Conservation (phyloP, 1,140 invertebrate species). For the Magallana gigas region DNA sequence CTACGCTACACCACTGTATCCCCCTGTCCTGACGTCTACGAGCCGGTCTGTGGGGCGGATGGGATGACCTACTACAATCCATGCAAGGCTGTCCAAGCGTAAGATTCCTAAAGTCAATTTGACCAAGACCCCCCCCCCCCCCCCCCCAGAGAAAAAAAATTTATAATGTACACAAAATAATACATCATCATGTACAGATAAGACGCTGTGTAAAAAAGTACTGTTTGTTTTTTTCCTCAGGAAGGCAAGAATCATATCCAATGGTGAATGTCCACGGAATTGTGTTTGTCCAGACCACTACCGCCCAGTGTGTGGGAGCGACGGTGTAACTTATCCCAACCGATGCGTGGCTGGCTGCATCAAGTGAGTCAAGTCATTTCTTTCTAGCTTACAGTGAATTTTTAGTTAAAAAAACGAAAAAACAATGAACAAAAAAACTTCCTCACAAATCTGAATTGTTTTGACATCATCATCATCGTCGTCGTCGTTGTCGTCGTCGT, state of each 20-base stretch:
- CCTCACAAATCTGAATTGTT: too few species aligned
- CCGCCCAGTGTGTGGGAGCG: not conserved
- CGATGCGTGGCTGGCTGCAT: not conserved
- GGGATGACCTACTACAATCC: constrained; percentile 55
- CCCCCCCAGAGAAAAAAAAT: too few species aligned
- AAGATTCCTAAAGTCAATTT: constrained; percentile 30
- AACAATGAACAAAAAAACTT: too few species aligned
- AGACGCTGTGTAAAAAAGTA: not conserved
- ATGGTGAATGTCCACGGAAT: not conserved
- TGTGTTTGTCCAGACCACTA: not conserved
- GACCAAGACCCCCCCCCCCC: too few species aligned
- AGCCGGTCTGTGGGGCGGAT: constrained; percentile 62
- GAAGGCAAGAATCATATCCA: not conserved
- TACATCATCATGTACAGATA: too few species aligned
- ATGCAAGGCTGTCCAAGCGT: constrained; percentile 56
- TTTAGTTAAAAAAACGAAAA: too few species aligned
- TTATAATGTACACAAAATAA: too few species aligned
- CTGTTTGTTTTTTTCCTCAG: not conserved
- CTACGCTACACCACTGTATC: not conserved
- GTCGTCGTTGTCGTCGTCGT: too few species aligned
- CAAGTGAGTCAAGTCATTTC: not conserved
- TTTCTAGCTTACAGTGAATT: too few species aligned
- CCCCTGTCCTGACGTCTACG: constrained; percentile 42
- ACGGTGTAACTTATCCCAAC: not conserved
- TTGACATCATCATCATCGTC: too few species aligned